Evolutionary conservation across 2,888 invertebrate genomes (phyloP).

Genomic region (Acleris sparsana): DNA sequence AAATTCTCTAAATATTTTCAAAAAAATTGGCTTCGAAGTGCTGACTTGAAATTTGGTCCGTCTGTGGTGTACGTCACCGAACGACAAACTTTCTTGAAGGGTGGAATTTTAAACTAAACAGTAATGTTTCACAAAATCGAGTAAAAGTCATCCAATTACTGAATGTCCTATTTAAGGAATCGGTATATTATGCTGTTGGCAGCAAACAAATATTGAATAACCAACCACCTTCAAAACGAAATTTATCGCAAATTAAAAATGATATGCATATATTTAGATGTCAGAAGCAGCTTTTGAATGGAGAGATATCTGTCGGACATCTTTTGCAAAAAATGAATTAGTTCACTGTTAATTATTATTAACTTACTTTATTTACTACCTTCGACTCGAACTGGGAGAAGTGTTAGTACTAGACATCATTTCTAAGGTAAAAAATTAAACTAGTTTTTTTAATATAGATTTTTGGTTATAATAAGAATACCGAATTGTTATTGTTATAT

Average conservation of each 20-base stretch:
- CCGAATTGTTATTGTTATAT: too few relatives aligned
- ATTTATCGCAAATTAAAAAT: slow-evolving; percentile 8
- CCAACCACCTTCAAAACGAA: not conserved
- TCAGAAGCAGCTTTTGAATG: slow-evolving; percentile 14
- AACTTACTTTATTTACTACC: too few relatives aligned
- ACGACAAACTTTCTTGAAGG: slow-evolving; percentile 9
- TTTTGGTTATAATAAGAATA: too few relatives aligned
- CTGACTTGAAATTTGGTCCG: slow-evolving; percentile 5
- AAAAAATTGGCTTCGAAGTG: slow-evolving; percentile 8
- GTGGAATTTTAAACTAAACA: slow-evolving; percentile 6
- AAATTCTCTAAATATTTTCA: slow-evolving; percentile 6
- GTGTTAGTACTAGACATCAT: too few relatives aligned
- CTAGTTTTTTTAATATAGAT: too few relatives aligned
- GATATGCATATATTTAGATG: slow-evolving; percentile 16
- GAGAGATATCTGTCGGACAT: slow-evolving; percentile 10
- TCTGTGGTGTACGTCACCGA: slow-evolving; percentile 1
- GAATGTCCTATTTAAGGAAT: not conserved
- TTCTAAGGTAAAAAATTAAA: too few relatives aligned
- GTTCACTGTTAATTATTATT: not conserved
- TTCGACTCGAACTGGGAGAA: too few relatives aligned
- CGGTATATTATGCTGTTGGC: slow-evolving; percentile 7
- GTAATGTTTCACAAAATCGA: not conserved
- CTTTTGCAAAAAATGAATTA: slow-evolving; percentile 12
- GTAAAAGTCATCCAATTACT: not conserved
- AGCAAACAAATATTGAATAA: slow-evolving; percentile 6